A percentile compares a stretch with the other conserved stretches of the same genome.
Conservation (phyloP, 2,113 vertebrate genomes). For the Indicator maculatus region DNA sequence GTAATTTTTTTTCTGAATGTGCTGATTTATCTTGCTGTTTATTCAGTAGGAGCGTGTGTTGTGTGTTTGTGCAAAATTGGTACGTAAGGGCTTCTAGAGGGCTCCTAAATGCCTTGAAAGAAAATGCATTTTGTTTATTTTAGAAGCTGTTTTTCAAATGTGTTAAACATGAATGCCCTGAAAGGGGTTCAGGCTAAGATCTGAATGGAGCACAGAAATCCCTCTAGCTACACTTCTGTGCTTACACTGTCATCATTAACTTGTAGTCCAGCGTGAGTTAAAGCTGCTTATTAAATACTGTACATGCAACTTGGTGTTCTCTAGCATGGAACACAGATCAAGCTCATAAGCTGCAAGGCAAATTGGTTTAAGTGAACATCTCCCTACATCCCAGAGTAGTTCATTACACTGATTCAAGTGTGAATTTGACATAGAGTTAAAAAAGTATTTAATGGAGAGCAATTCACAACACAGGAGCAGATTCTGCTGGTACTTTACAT, state of each 20-base stretch:
- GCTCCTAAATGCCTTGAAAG: conserved; percentile 17
- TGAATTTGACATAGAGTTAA: neutral
- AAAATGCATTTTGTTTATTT: neutral
- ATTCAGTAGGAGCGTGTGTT: neutral
- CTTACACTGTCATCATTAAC: neutral
- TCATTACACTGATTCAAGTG: neutral
- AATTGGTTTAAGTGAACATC: neutral
- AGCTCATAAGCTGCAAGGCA: neutral
- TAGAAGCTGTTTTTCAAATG: neutral
- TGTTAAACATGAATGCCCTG: neutral
- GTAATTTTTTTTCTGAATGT: neutral
- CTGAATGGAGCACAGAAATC: conserved; percentile 24
- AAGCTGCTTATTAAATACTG: neutral
- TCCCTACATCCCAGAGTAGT: neutral
- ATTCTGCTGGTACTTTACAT: neutral
- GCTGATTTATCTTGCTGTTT: conserved; percentile 42
- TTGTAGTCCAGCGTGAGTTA: neutral
- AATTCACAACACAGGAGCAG: neutral
- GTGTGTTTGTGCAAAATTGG: neutral
- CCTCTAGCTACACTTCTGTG: neutral
- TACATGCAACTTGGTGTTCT: neutral
- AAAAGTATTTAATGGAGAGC: neutral
- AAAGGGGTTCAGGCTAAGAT: neutral
- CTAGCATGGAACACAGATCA: neutral
- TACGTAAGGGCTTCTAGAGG: conserved; percentile 14